Percentiles rank a stretch among this genome's conserved stretches.
Conservation (phyloP, 2,888 invertebrate genomes). For the Candidula unifasciata region DNA sequence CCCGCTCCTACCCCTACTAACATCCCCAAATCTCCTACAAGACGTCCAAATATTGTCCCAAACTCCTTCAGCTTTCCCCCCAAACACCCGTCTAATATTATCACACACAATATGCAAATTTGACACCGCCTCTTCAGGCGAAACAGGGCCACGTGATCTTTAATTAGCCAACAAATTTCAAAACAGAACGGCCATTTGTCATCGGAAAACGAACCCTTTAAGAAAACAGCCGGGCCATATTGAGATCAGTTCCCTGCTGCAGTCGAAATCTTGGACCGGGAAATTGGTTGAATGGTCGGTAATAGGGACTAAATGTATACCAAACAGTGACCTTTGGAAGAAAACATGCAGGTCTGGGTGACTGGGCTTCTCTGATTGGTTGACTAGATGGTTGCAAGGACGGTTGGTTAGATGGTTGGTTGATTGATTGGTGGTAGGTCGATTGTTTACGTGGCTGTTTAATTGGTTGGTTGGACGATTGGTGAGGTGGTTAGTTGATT, state of each 20-base stretch:
- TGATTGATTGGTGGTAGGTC: not conserved
- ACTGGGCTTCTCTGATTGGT: too few species aligned
- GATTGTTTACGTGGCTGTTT: not conserved
- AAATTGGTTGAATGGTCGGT: too few species aligned
- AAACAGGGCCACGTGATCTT: not conserved
- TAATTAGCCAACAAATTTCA: constrained; percentile 20
- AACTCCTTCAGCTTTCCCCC: too few species aligned
- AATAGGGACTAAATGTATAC: too few species aligned
- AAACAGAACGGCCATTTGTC: not conserved
- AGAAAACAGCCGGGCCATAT: not conserved
- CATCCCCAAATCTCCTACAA: not conserved
- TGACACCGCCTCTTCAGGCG: not conserved
- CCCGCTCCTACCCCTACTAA: not conserved
- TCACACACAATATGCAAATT: constrained; percentile 32
- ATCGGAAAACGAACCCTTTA: not conserved
- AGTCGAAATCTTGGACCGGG: too few species aligned
- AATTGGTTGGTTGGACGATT: not conserved
- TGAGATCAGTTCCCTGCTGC: too few species aligned
- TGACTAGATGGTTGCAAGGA: too few species aligned
- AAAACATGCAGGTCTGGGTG: too few species aligned
- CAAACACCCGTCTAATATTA: not conserved
- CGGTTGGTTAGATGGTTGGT: too few species aligned
- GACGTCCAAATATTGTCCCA: not conserved
- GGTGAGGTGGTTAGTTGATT: not conserved
- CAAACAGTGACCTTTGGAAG: too few species aligned